phyloP scores from a whole-genome alignment of 2,113 vertebrate genomes.

The Austrofundulus limnaeus region DNA sequence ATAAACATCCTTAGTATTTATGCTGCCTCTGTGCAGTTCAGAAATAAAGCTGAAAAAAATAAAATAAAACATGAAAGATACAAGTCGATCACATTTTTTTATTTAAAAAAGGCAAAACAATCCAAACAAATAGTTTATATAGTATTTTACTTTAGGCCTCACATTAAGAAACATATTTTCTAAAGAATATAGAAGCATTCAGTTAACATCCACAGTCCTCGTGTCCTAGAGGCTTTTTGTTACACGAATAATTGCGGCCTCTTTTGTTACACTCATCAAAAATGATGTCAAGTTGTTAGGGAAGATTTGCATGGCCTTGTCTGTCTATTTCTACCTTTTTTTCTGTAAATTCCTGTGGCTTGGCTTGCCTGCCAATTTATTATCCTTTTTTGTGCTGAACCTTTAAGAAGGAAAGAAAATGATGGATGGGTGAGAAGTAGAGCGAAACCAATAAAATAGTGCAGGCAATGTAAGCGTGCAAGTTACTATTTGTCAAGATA shows the following conservation, averaged over 20 bases:
- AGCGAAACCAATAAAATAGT: conserved; percentile 43
- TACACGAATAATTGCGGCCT: conserved; percentile 23
- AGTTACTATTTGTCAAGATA: conserved; percentile 67
- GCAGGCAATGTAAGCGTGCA: conserved; percentile 24
- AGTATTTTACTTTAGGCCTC: background rate
- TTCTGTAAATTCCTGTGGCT: conserved; percentile 29
- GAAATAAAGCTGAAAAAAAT: too few relatives aligned
- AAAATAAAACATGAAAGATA: too few relatives aligned
- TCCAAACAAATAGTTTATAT: too few relatives aligned
- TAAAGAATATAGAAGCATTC: background rate
- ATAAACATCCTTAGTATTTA: background rate
- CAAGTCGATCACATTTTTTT: too few relatives aligned
- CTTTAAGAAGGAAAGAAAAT: conserved; percentile 40
- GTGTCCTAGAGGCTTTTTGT: conserved; percentile 21
- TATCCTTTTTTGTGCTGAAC: conserved; percentile 61
- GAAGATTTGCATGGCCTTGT: conserved; percentile 34
- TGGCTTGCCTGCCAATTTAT: conserved; percentile 59
- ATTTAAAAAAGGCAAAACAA: too few relatives aligned
- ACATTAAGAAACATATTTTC: background rate
- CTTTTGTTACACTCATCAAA: conserved; percentile 29
- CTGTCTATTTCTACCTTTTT: conserved; percentile 42
- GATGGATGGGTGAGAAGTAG: conserved; percentile 33
- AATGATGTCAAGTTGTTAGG: conserved; percentile 32
- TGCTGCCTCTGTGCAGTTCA: background rate
- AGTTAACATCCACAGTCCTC: background rate